Evolutionary conservation across 2,113 vertebrate genomes (phyloP).

Genomic region (Mobula birostris): DNA sequence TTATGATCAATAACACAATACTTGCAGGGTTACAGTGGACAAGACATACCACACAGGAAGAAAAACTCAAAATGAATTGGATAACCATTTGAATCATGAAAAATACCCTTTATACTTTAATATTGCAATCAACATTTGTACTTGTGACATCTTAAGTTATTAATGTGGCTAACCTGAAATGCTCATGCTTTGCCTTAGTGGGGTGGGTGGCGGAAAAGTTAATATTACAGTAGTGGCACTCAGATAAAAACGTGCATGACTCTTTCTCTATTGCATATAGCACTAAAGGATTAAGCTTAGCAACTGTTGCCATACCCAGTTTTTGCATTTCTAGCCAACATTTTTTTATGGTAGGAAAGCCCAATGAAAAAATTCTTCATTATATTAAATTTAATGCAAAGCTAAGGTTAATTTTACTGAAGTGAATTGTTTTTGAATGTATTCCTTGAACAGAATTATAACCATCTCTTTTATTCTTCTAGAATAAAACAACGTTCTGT

Average conservation of each 20-base stretch:
- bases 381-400: neutral
- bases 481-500: neutral
- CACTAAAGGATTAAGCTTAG: neutral
- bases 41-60: neutral
- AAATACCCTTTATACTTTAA: neutral
- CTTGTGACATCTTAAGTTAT: too few species aligned
- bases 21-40: neutral
- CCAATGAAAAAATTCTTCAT: neutral
- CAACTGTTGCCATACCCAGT: neutral
- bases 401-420: neutral
- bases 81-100: neutral
- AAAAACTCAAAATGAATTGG: neutral
- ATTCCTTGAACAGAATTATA: neutral
- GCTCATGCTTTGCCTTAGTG: neutral
- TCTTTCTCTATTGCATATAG: neutral
- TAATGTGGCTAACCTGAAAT: neutral
- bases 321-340: neutral
- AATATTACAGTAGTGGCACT: neutral
- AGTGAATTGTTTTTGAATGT: neutral
- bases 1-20: neutral
- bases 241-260: neutral
- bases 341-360: neutral
- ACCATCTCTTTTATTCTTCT: slow-evolving; percentile 7
- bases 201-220: too few species aligned
- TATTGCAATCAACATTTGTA: neutral